These are phyloP conservation scores for Rutpela maculata DNA, from an alignment of 2,888 invertebrate genomes.

Conservation along the genomic window DNA sequence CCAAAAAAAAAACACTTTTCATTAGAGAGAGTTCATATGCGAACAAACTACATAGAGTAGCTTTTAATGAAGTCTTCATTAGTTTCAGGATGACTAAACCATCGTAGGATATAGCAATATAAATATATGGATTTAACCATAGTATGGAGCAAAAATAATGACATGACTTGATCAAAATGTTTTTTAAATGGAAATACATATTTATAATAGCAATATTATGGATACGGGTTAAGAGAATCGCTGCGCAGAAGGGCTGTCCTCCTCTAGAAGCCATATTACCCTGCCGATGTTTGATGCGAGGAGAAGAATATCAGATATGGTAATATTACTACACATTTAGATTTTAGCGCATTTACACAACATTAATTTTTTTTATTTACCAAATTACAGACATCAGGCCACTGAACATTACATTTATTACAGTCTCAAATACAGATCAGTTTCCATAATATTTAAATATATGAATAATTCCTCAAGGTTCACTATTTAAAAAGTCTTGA, in stretches of 20 bases:
- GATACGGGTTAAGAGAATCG: slow-evolving; percentile 24
- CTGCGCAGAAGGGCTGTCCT: slow-evolving; percentile 78
- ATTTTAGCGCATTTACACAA: too few species aligned
- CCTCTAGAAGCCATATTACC: slow-evolving; percentile 86
- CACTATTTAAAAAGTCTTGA: too few species aligned
- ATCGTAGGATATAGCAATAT: not conserved
- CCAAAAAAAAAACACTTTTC: too few species aligned
- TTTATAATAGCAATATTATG: slow-evolving; percentile 45
- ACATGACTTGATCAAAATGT: slow-evolving; percentile 41
- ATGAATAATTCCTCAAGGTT: too few species aligned
- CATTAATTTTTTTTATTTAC: too few species aligned
- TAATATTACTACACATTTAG: slow-evolving; percentile 68
- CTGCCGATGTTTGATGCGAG: slow-evolving; percentile 86
- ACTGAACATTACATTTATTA: too few species aligned
- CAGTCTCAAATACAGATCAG: too few species aligned
- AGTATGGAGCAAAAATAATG: slow-evolving; percentile 22
- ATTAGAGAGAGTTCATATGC: too few species aligned
- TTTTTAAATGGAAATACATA: slow-evolving; percentile 38
- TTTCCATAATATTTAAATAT: too few species aligned
- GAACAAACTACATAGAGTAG: too few species aligned
- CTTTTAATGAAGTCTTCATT: not conserved
- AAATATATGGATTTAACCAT: not conserved
- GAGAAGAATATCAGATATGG: slow-evolving; percentile 91
- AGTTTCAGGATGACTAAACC: not conserved
- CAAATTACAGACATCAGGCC: too few species aligned